A percentile compares a stretch with the other conserved stretches of the same genome.
Conservation (phyloP, 2,888 invertebrate species). For the Epicampocera succincta region DNA sequence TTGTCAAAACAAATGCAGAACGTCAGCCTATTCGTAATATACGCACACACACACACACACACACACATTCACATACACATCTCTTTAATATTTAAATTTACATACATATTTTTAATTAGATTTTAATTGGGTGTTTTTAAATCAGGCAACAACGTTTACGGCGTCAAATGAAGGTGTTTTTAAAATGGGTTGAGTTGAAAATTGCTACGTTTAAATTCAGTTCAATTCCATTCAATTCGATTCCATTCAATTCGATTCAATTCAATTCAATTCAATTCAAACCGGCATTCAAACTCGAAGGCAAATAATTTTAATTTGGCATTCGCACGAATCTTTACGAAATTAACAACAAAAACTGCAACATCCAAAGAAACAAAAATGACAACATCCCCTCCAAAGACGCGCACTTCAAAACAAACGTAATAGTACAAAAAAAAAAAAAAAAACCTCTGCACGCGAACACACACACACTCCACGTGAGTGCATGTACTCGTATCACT, state of each 20-base stretch:
- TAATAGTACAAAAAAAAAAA: neutral
- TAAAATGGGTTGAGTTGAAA: constrained; percentile 3
- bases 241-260: too few relatives aligned
- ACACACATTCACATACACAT: too few relatives aligned
- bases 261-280: neutral
- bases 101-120: too few relatives aligned
- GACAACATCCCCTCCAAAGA: constrained; percentile 23
- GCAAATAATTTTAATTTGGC: constrained; percentile 52
- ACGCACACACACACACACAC: too few relatives aligned
- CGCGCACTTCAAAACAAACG: constrained; percentile 9
- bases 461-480: neutral
- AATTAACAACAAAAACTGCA: constrained; percentile 29
- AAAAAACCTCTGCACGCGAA: neutral
- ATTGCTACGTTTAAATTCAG: too few relatives aligned
- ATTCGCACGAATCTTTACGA: constrained; percentile 68
- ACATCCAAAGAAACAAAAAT: neutral
- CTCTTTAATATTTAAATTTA: too few relatives aligned
- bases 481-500: neutral
- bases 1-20: too few relatives aligned
- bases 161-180: neutral
- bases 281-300: constrained; percentile 35
- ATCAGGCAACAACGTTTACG: neutral
- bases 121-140: too few relatives aligned
- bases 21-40: too few relatives aligned
- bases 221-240: too few relatives aligned